Evolutionary conservation across 2,113 vertebrate genomes (phyloP).

Genomic region (Trichomycterus rosablanca): DNA sequence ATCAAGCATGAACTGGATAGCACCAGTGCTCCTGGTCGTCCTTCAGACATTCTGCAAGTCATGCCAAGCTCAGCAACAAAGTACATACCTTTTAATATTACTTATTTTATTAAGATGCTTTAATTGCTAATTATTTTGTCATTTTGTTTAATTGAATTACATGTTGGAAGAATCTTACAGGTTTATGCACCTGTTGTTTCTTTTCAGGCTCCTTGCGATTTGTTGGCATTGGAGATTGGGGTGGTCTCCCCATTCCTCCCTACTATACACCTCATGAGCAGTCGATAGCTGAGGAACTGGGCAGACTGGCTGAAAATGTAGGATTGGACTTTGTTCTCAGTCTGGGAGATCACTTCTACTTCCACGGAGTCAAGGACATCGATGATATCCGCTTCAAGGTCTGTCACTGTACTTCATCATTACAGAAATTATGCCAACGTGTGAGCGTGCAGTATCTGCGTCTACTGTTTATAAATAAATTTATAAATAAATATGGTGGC

Average conservation of each 20-base stretch:
- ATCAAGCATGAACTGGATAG: conserved; percentile 37
- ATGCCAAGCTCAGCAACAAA: conserved; percentile 35
- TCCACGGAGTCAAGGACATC: conserved; percentile 50
- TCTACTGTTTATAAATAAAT: too few species aligned
- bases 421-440: too few species aligned
- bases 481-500: too few species aligned
- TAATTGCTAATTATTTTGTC: background rate
- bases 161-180: too few species aligned
- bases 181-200: background rate
- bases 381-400: conserved; percentile 64
- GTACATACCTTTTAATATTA: conserved; percentile 1
- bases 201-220: conserved; percentile 52
- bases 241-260: conserved; percentile 54
- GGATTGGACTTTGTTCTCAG: conserved; percentile 63
- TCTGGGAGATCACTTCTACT: conserved; percentile 67
- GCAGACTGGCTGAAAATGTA: conserved; percentile 33
- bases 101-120: background rate
- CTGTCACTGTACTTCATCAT: background rate
- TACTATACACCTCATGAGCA: conserved; percentile 54
- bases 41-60: conserved; percentile 19
- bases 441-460: too few species aligned
- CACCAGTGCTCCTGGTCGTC: conserved; percentile 20
- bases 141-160: too few species aligned
- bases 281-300: conserved; percentile 51
- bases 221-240: conserved; percentile 61